Evolutionary conservation across 2,113 vertebrate species (phyloP), one percentile per base, ranked within the genome.

Genomic region (Dicrurus megarhynchus): DNA sequence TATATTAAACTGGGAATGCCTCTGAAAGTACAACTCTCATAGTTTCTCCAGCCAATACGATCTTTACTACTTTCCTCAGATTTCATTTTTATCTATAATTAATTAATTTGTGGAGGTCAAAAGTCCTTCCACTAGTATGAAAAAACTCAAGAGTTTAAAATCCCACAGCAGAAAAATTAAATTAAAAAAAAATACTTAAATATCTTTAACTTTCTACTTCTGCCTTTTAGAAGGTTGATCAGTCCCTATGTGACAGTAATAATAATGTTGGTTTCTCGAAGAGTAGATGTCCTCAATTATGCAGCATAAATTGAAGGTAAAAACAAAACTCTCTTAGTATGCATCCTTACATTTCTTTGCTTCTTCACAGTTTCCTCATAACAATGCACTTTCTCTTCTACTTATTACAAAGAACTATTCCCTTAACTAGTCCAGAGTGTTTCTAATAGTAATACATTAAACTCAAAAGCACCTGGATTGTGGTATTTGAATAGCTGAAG

Each of bases 261-360:
- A 82, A 68, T 73, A 95, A 96, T 81, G 32, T 7, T 75, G 37
- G 61, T 67, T 91, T 92, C 57, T 71, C 71, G 59, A 92, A 84
- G 57, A 94, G 57, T 57, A 68, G 21, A 59, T 60, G 53, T 91
- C 84, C 65, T 94, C 77, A 79, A 87, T 84, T 95, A 79, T 82
- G 47, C 84, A 53, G 26, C 69, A 49, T 91, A 92, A 95, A 87
- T 84, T 82, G 65, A 87, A 91, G 61, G 61, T 50, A 87, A 87
- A 97, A 95, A 44, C 61, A 95, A 94, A 94, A 82, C 35, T 89
- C 42, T 60, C 78, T 95, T 95, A 87, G 65, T 69, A 97, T 97
- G 73, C 93, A 68, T 64, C 35, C 23, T 89, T 67, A 57, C 27
- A 78, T 47, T 76, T 75, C 84, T 87, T 84, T 87, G n/a, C 21